Conservation (phyloP, 2,888 invertebrate species). For the Pammene aurita region DNA sequence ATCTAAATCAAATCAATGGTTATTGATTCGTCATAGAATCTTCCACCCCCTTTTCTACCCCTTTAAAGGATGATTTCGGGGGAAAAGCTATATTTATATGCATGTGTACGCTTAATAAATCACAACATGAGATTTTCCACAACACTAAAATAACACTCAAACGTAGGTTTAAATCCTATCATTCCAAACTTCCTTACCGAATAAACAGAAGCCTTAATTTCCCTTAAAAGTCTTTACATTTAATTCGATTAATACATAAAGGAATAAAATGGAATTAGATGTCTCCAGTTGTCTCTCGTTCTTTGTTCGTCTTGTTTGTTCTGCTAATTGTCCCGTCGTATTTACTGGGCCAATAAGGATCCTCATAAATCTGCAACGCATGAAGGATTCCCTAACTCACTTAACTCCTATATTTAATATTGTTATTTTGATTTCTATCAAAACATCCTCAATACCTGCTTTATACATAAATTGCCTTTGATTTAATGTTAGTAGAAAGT, state of each 20-base stretch:
- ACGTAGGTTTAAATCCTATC: conserved; percentile 2
- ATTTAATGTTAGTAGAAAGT: too few species aligned
- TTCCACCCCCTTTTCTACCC: too few species aligned
- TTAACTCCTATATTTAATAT: conserved; percentile 41
- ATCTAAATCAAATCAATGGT: too few species aligned
- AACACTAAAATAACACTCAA: too few species aligned
- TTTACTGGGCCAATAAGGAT: conserved; percentile 60
- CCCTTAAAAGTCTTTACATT: conserved; percentile 43
- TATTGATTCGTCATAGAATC: too few species aligned
- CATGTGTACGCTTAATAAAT: too few species aligned
- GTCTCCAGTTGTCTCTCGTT: conserved; percentile 52
- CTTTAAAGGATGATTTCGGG: too few species aligned
- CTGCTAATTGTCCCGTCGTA: conserved; percentile 59
- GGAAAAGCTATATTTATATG: too few species aligned
- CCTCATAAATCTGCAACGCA: conserved; percentile 60
- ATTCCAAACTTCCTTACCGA: conserved; percentile 6
- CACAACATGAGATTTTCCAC: too few species aligned
- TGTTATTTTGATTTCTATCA: conserved; percentile 10
- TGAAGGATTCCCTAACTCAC: conserved; percentile 51
- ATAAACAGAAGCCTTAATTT: conserved; percentile 40
- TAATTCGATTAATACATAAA: conserved; percentile 53
- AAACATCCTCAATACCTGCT: not conserved
- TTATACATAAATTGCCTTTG: too few species aligned
- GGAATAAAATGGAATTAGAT: conserved; percentile 55
- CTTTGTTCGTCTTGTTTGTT: conserved; percentile 60